phyloP scores from a whole-genome alignment of 2,797 vertebrate genomes.

The Ctenochaetus hawaiiensis region DNA sequence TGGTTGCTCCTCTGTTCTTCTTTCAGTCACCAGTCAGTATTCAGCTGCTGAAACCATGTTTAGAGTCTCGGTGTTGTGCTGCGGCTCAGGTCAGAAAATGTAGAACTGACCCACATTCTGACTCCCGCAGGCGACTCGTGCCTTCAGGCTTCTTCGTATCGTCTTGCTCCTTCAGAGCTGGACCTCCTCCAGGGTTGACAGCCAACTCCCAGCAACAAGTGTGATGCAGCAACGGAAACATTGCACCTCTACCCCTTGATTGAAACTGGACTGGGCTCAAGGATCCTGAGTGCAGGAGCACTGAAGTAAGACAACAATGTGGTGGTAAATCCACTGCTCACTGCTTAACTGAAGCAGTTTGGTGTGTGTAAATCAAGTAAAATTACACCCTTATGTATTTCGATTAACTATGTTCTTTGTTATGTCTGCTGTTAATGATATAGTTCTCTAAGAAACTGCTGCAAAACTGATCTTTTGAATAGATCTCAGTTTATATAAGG shows the following conservation, averaged over 20 bases:
- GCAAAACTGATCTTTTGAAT: not conserved
- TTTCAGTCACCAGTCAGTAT: not conserved
- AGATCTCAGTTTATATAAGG: too few species aligned
- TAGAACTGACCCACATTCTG: constrained; percentile 37
- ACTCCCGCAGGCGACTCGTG: not conserved
- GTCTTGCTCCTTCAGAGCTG: constrained; percentile 51
- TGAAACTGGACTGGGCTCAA: constrained; percentile 46
- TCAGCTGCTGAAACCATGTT: not conserved
- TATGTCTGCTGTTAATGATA: too few species aligned
- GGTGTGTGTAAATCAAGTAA: too few species aligned
- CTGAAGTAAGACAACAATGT: not conserved
- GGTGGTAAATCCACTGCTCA: not conserved
- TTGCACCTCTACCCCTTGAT: constrained; percentile 67
- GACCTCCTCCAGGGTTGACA: too few species aligned
- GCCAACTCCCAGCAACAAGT: constrained; percentile 43
- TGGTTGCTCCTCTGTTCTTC: not conserved
- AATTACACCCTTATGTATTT: not conserved
- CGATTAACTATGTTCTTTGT: not conserved
- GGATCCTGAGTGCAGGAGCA: constrained; percentile 21
- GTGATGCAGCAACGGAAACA: constrained; percentile 72
- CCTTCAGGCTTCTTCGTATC: constrained; percentile 40
- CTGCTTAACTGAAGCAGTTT: not conserved
- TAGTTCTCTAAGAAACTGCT: too few species aligned
- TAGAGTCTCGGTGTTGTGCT: not conserved
- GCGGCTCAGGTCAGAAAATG: constrained; percentile 19